phyloP scores from a whole-genome alignment of 2,797 vertebrate genomes.

The Rousettus madagascariensis region DNA sequence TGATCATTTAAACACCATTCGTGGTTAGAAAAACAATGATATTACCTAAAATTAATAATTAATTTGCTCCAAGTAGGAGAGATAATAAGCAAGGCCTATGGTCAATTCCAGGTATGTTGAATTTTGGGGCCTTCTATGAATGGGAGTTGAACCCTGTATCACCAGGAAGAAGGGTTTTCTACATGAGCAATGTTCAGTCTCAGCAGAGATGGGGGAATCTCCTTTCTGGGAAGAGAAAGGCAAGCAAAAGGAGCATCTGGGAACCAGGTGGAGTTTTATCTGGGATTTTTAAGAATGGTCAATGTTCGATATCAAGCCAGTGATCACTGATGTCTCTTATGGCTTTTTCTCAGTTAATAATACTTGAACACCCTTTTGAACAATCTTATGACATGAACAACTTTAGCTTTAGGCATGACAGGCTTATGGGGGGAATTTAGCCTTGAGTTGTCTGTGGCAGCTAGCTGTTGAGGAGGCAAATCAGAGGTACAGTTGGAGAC shows the following conservation, averaged over 20 bases:
- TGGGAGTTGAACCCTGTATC: not conserved
- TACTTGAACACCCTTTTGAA: not conserved
- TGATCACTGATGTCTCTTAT: not conserved
- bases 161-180: not conserved
- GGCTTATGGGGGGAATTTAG: not conserved
- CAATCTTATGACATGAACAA: not conserved
- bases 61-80: conserved; percentile 58
- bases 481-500: not conserved
- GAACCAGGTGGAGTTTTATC: not conserved
- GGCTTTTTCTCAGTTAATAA: not conserved
- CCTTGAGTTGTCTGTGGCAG: not conserved
- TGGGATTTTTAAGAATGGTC: not conserved
- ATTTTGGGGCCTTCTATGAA: conserved; percentile 37
- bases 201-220: not conserved
- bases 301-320: not conserved
- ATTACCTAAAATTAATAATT: conserved; percentile 71
- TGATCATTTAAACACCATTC: conserved; percentile 65
- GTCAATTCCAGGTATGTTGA: not conserved
- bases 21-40: conserved; percentile 70
- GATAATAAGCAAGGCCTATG: conserved; percentile 45
- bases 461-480: not conserved
- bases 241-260: not conserved
- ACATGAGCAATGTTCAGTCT: not conserved
- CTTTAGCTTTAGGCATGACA: not conserved
- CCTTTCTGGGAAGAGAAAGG: not conserved